Evolutionary conservation across 2,113 vertebrate species (phyloP).

Genomic region (Athene noctua): DNA sequence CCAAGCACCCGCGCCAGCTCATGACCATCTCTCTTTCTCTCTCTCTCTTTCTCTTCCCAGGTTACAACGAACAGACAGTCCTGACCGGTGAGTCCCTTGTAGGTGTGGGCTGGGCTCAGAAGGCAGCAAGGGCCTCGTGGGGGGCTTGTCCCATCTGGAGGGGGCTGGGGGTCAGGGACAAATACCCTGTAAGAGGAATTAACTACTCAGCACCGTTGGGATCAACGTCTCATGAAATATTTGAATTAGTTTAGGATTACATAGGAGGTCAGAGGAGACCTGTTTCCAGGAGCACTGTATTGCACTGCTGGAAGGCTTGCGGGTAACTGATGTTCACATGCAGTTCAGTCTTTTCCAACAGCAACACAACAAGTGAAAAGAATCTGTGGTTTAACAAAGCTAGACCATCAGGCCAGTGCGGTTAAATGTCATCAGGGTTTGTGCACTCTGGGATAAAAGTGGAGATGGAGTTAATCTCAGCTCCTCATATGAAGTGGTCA

Average conservation of each 20-base stretch:
- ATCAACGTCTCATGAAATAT: not conserved
- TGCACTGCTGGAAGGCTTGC: not conserved
- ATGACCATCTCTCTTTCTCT: too few relatives aligned
- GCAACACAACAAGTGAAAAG: not conserved
- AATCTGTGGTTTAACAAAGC: not conserved
- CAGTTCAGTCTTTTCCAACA: not conserved
- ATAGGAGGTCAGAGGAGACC: not conserved
- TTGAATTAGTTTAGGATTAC: not conserved
- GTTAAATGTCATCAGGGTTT: not conserved
- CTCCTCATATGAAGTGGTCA: not conserved
- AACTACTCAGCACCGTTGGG: not conserved
- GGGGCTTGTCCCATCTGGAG: too few relatives aligned
- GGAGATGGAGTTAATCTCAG: not conserved
- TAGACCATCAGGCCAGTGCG: too few relatives aligned
- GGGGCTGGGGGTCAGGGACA: too few relatives aligned
- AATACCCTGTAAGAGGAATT: not conserved
- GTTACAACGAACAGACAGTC: too few relatives aligned
- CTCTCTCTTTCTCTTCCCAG: too few relatives aligned
- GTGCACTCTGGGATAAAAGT: not conserved
- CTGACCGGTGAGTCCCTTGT: too few relatives aligned
- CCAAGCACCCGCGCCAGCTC: too few relatives aligned
- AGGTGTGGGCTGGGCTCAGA: too few relatives aligned
- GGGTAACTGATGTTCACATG: not conserved
- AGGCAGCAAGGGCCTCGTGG: too few relatives aligned
- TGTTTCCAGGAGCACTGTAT: not conserved